Evolutionary conservation across 2,888 invertebrate species (phyloP), one percentile per base, ranked within the genome.

Genomic region (Phanerotoma sp.): DNA sequence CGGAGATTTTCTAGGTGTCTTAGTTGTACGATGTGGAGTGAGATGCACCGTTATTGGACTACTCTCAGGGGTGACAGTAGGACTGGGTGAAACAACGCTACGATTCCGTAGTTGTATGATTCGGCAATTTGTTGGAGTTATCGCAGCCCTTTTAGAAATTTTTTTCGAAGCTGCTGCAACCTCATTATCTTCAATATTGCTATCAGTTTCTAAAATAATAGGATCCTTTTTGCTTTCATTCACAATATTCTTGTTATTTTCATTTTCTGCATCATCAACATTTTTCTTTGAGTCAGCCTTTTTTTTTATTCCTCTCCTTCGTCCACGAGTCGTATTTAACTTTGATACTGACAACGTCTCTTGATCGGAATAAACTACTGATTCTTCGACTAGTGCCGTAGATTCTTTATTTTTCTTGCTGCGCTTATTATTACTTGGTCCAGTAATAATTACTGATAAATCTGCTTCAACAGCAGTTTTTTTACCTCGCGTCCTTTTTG

Each of bases 1-100:
- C 5, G 72, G 70, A 2, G 71, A 72, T 42, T 66, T 71, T 56
- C 64, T 65, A 0, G 69, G 69, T 0, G 68, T 72, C 44, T 71
- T 72, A 1, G 57, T 62, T 1, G 68, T 64, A 18, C 70, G 67
- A 51, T 66, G 66, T 10, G 71, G 70, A 7, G 71, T 62, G 3
- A 68, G 51, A 57, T 49, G 62, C 4, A 69, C 60, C 10, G 61
- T 62, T 22, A 70, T 62, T 5, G 70, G 70, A 49, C 69, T 72
- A 41, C 64, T 69, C 33, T 71, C 66, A 22, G 71, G 69, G 30
- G 72, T 71, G 6, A 64, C 56, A 45, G 60, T 54, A 22, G 45
- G 50, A 9, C 48, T 50, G 0, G 57, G 37, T 15, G 47, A 22
- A 41, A 54, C 54, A 0, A 16, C 11, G 1, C 15, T 38, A 9